Evolutionary conservation across 2,113 vertebrate species (phyloP).

Genomic region (cat (Felis catus)): DNA sequence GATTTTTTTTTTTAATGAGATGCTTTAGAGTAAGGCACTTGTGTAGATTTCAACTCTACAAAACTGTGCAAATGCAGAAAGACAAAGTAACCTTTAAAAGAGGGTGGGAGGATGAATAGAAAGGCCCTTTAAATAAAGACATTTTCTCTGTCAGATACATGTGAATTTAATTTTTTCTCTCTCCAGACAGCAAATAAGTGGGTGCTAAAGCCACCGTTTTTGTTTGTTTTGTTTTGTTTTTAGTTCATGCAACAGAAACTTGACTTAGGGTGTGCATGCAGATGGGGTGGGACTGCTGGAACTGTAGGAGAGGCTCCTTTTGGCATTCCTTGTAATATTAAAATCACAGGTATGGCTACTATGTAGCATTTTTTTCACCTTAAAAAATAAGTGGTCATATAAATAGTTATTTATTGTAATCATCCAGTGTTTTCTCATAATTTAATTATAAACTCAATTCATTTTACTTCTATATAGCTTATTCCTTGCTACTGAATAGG

Average conservation of each 20-base stretch:
- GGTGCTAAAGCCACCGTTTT: constrained; percentile 77
- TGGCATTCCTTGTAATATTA: constrained; percentile 96
- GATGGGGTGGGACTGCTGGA: constrained; percentile 88
- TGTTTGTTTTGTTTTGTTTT: constrained; percentile 69
- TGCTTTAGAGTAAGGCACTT: constrained; percentile 21
- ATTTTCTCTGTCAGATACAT: constrained; percentile 56
- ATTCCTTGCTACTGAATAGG: constrained; percentile 23
- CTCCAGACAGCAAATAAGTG: constrained; percentile 52
- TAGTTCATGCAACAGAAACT: constrained; percentile 91
- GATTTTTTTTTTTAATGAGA: constrained; percentile 21
- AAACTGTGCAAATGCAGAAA: constrained; percentile 43
- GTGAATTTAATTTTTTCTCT: constrained; percentile 65
- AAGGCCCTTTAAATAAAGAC: constrained; percentile 27
- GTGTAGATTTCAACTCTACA: neutral
- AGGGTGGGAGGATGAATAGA: constrained; percentile 34
- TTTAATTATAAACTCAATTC: constrained; percentile 34
- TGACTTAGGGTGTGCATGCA: constrained; percentile 90
- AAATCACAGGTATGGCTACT: constrained; percentile 91
- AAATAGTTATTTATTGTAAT: constrained; percentile 49
- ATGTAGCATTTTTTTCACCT: constrained; percentile 58
- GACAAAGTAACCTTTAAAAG: constrained; percentile 40
- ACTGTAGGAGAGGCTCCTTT: constrained; percentile 92
- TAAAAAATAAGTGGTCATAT: constrained; percentile 62
- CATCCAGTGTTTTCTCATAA: constrained; percentile 46
- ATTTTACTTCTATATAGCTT: constrained; percentile 35